These are phyloP conservation scores for Drosophila borealis DNA, from an alignment of 2,888 invertebrate species.

Conservation along the genomic window DNA sequence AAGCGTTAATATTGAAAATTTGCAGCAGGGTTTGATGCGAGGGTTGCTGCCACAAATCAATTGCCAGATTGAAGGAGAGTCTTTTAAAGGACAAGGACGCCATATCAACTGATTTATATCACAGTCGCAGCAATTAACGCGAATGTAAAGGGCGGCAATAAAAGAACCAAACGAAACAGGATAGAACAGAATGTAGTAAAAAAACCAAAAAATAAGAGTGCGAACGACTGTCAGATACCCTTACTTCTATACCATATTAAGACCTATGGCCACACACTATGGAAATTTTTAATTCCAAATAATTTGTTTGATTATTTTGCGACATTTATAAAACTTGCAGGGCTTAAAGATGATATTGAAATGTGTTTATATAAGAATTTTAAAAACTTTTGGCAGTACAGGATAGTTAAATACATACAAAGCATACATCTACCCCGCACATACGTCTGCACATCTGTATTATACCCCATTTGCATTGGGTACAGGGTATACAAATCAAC, in stretches of 20 bases:
- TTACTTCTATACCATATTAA: background rate
- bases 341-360: too few relatives aligned
- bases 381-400: too few relatives aligned
- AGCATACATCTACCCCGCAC: too few relatives aligned
- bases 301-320: too few relatives aligned
- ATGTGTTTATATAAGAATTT: too few relatives aligned
- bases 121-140: slow-evolving; percentile 71
- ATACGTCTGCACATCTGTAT: background rate
- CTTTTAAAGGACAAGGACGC: slow-evolving; percentile 49
- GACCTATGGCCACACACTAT: too few relatives aligned
- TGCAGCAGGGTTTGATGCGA: slow-evolving; percentile 23
- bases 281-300: too few relatives aligned
- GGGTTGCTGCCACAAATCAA: slow-evolving; percentile 55
- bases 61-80: slow-evolving; percentile 26
- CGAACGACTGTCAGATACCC: background rate
- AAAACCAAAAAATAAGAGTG: background rate
- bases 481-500: slow-evolving; percentile 13
- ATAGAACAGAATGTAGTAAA: slow-evolving; percentile 34
- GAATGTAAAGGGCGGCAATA: slow-evolving; percentile 66
- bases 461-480: background rate
- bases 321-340: too few relatives aligned
- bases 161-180: slow-evolving; percentile 41
- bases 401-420: too few relatives aligned
- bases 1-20: slow-evolving; percentile 35
- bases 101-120: slow-evolving; percentile 76